These are phyloP conservation scores for Dreissena rostriformis DNA, from an alignment of 1,140 invertebrate species.

Conservation along the genomic window DNA sequence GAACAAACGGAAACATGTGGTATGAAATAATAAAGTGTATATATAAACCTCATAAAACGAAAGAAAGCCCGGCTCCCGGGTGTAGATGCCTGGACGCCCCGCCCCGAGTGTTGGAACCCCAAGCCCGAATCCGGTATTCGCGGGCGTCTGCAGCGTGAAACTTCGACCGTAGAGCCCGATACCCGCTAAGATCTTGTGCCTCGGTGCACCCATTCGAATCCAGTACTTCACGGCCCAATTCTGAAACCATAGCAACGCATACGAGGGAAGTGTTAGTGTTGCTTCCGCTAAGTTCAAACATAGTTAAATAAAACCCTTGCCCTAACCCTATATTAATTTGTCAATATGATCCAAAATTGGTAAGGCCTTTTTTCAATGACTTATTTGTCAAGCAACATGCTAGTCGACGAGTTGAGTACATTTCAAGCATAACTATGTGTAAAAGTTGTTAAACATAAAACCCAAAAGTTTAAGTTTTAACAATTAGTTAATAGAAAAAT, in stretches of 20 bases:
- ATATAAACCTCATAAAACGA: slow-evolving; percentile 91
- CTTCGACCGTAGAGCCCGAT: slow-evolving; percentile 95
- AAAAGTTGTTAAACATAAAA: not conserved
- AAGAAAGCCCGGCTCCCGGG: slow-evolving; percentile 94
- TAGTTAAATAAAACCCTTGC: not conserved
- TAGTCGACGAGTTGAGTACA: not conserved
- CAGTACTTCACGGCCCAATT: slow-evolving; percentile 83
- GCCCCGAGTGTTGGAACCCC: slow-evolving; percentile 89
- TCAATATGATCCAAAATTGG: not conserved
- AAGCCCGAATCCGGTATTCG: slow-evolving; percentile 92
- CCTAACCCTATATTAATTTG: not conserved
- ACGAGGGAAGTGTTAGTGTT: not conserved
- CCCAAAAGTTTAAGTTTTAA: not conserved
- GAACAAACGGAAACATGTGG: not conserved
- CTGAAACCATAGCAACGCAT: slow-evolving; percentile 53
- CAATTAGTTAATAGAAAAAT: too few species aligned
- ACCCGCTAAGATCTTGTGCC: slow-evolving; percentile 91
- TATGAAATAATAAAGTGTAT: not conserved
- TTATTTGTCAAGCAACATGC: not conserved
- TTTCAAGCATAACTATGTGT: not conserved
- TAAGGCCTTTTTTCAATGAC: not conserved
- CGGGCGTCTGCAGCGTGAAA: slow-evolving; percentile 87
- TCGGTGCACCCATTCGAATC: slow-evolving; percentile 89
- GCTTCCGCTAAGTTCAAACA: not conserved
- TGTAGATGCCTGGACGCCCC: slow-evolving; percentile 87